Evolutionary conservation across 1,140 invertebrate species (phyloP).

Genomic region (Trichonephila inaurata): DNA sequence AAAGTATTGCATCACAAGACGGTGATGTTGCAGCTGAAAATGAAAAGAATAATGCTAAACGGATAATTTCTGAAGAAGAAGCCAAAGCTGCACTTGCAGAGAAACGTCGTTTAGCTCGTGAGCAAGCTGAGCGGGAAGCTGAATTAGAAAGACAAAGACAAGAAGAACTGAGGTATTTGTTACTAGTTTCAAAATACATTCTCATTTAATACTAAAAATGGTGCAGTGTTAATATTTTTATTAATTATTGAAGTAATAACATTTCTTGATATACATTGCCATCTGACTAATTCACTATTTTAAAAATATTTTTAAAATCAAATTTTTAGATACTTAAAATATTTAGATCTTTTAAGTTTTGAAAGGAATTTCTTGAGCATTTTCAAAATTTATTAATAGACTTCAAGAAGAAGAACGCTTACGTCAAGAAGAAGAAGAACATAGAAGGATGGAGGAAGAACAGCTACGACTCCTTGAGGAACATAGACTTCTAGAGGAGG

Average conservation of each 20-base stretch:
- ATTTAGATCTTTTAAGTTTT: too few species aligned
- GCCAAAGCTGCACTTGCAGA: constrained; percentile 94
- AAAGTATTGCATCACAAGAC: constrained; percentile 2
- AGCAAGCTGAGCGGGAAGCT: constrained; percentile 92
- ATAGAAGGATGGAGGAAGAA: constrained; percentile 88
- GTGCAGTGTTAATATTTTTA: too few species aligned
- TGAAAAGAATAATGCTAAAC: constrained; percentile 76
- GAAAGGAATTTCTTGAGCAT: too few species aligned
- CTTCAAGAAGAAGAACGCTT: constrained; percentile 88
- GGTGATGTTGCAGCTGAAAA: not conserved
- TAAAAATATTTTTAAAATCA: too few species aligned
- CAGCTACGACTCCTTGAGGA: constrained; percentile 86
- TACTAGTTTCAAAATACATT: too few species aligned
- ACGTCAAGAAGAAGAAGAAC: constrained; percentile 89
- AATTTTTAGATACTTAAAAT: too few species aligned
- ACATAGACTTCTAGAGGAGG: constrained; percentile 78
- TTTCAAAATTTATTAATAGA: constrained; percentile 60
- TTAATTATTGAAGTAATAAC: too few species aligned
- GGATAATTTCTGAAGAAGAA: constrained; percentile 93
- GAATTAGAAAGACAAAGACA: constrained; percentile 88
- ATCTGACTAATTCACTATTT: too few species aligned
- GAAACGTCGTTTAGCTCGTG: constrained; percentile 88
- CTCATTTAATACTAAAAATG: too few species aligned
- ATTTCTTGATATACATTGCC: too few species aligned
- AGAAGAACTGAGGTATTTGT: constrained; percentile 62